These are phyloP conservation scores for Trachops cirrhosus DNA, from an alignment of 2,797 vertebrate genomes.

Conservation along the genomic window DNA sequence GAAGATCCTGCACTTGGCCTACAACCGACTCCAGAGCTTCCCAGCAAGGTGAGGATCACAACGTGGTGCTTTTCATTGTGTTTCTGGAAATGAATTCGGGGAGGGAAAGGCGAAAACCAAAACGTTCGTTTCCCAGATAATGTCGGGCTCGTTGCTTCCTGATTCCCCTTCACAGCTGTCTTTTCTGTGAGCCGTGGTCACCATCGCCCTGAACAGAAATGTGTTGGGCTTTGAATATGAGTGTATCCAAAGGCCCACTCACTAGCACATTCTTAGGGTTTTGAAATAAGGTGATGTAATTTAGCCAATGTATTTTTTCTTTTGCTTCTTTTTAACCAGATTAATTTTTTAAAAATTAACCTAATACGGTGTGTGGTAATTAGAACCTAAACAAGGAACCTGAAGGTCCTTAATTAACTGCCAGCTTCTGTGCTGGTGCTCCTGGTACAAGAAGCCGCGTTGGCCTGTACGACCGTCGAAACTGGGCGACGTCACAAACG, in stretches of 20 bases:
- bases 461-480: background rate
- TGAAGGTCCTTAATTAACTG: background rate
- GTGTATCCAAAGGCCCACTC: background rate
- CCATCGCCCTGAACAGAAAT: background rate
- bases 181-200: background rate
- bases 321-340: constrained; percentile 27
- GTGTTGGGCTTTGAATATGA: background rate
- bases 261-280: background rate
- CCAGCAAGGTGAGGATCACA: constrained; percentile 91
- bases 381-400: background rate
- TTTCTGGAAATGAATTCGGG: background rate
- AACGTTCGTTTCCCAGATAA: background rate
- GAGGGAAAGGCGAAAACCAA: background rate
- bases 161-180: background rate
- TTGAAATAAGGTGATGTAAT: background rate
- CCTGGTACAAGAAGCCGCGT: background rate
- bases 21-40: constrained; percentile 96
- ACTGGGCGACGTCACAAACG: background rate
- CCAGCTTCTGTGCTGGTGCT: background rate
- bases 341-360: background rate
- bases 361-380: background rate
- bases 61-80: background rate
- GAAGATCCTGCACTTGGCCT: constrained; percentile 96
- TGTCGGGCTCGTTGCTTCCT: background rate
- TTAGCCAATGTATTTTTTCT: background rate